These are phyloP conservation scores for Hydrozoanthus gracilis DNA, from an alignment of 92 coral and sea anemone genomes.

Conservation along the genomic window DNA sequence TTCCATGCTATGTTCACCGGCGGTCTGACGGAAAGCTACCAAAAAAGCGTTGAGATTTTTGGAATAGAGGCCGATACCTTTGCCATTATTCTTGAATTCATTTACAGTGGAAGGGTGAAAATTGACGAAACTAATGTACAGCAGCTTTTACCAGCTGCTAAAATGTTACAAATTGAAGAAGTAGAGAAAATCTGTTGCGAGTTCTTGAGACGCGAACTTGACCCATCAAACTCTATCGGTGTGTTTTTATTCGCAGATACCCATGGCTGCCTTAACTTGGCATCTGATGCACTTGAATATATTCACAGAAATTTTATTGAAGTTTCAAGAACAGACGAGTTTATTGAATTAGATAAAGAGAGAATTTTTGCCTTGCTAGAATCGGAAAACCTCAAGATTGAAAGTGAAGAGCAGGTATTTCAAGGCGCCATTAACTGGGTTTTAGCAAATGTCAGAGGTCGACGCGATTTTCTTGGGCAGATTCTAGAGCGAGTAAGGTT, in stretches of 20 bases:
- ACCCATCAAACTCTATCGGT: conserved; percentile 86
- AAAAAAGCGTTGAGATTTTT: conserved; percentile 69
- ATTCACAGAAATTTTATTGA: conserved; percentile 80
- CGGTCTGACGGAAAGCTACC: conserved; percentile 80
- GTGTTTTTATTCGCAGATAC: conserved; percentile 78
- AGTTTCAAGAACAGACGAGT: conserved; percentile 82
- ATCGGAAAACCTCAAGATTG: conserved; percentile 90
- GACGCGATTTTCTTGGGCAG: conserved; percentile 76
- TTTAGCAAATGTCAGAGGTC: conserved; percentile 59
- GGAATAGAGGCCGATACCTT: conserved; percentile 77
- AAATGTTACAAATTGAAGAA: conserved; percentile 92
- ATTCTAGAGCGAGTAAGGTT: conserved; percentile 86
- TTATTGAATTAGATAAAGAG: conserved; percentile 64
- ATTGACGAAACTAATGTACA: conserved; percentile 84
- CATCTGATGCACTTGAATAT: conserved; percentile 71
- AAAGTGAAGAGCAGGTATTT: conserved; percentile 85
- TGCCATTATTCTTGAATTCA: conserved; percentile 79
- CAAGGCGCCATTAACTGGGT: conserved; percentile 89
- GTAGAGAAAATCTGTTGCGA: conserved; percentile 85
- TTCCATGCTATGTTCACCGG: conserved; percentile 90
- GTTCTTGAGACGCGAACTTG: conserved; percentile 80
- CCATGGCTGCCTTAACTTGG: conserved; percentile 75
- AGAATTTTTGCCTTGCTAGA: conserved; percentile 66
- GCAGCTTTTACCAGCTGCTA: conserved; percentile 89
- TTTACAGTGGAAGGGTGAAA: conserved; percentile 85